phyloP scores from a whole-genome alignment of 2,888 invertebrate species.

The Anarsia innoxiella region DNA sequence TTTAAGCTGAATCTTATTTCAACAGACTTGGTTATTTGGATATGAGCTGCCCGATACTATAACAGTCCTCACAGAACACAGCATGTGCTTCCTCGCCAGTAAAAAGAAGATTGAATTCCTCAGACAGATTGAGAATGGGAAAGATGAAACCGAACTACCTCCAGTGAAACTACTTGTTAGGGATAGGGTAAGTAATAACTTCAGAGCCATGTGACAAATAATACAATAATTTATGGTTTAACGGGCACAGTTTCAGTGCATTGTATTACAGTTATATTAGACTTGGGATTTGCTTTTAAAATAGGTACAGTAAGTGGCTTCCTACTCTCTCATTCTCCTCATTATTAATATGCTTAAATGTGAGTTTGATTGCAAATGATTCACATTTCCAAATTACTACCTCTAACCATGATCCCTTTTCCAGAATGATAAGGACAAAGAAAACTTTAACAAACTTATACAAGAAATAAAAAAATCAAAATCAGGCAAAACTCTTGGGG shows the following conservation, averaged over 20 bases:
- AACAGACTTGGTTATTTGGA: constrained; percentile 95
- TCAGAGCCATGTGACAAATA: too few species aligned
- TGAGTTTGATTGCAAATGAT: too few species aligned
- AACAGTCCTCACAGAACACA: constrained; percentile 90
- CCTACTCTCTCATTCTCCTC: too few species aligned
- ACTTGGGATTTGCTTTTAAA: too few species aligned
- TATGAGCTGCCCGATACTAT: constrained; percentile 98
- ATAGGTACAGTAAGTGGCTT: too few species aligned
- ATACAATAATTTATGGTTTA: too few species aligned
- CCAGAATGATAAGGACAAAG: constrained; percentile 92
- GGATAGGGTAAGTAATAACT: constrained; percentile 89
- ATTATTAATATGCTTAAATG: too few species aligned
- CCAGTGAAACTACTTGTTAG: constrained; percentile 89
- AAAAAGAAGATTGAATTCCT: constrained; percentile 99
- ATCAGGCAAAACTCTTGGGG: constrained; percentile 90
- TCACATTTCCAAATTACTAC: too few species aligned
- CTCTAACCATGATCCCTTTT: too few species aligned
- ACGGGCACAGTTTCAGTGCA: too few species aligned
- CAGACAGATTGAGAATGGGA: constrained; percentile 88
- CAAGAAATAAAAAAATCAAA: constrained; percentile 90
- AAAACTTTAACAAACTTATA: constrained; percentile 86
- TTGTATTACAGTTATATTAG: too few species aligned
- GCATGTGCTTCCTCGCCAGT: constrained; percentile 93
- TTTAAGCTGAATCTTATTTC: constrained; percentile 3
- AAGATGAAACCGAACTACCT: constrained; percentile 87